Percentiles rank a stretch among this genome's conserved stretches.
Evolutionary conservation across 2,888 invertebrate species (phyloP).

Genomic region (Apomyelois bistriatella): DNA sequence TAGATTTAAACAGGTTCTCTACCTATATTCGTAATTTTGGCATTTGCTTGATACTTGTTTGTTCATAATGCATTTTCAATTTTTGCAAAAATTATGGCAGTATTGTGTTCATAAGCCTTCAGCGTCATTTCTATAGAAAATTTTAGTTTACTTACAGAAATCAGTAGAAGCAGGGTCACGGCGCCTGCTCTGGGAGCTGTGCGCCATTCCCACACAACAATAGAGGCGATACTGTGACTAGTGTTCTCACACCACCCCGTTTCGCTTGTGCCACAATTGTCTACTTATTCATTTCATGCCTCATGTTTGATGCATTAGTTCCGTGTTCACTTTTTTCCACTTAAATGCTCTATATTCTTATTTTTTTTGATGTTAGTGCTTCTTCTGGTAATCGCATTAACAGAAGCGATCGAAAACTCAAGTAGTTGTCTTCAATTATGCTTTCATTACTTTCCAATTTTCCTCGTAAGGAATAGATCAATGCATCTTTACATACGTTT

Average conservation of each 20-base stretch:
- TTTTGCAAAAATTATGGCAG: too few relatives aligned
- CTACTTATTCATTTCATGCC: conserved; percentile 19
- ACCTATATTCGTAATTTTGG: too few relatives aligned
- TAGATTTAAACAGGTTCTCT: too few relatives aligned
- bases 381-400: too few relatives aligned
- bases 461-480: not conserved
- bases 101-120: too few relatives aligned
- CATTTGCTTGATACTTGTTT: too few relatives aligned
- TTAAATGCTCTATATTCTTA: not conserved
- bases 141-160: too few relatives aligned
- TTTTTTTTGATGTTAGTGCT: not conserved
- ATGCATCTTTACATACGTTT: conserved; percentile 1
- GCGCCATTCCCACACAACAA: conserved; percentile 41
- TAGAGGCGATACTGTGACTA: conserved; percentile 22
- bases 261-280: conserved; percentile 37
- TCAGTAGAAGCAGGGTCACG: conserved; percentile 32
- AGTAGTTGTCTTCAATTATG: too few relatives aligned
- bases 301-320: conserved; percentile 43
- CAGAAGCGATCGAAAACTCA: too few relatives aligned
- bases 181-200: conserved; percentile 30
- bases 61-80: too few relatives aligned
- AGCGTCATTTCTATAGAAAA: too few relatives aligned
- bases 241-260: conserved; percentile 38
- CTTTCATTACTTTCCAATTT: not conserved
- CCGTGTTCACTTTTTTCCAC: conserved; percentile 30